Percentiles rank a stretch among this genome's conserved stretches.
phyloP scores from a whole-genome alignment of 2,113 vertebrate genomes.

The Crypturellus undulatus region DNA sequence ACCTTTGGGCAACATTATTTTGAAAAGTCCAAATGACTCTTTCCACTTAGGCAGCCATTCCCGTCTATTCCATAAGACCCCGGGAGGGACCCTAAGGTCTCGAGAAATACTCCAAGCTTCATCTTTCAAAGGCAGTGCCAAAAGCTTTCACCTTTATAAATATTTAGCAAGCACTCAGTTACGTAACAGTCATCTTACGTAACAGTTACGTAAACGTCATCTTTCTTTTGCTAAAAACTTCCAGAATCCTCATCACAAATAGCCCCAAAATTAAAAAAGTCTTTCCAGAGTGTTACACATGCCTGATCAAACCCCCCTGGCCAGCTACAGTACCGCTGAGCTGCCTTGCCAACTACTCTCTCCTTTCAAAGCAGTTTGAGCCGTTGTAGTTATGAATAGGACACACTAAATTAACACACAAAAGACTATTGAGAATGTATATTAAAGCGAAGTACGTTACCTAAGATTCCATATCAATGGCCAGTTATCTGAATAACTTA shows the following conservation, averaged over 20 bases:
- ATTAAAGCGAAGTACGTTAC: background rate
- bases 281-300: background rate
- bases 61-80: fast-evolving
- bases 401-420: background rate
- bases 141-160: background rate
- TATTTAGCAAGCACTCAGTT: background rate
- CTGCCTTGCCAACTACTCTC: background rate
- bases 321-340: too few relatives aligned
- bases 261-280: background rate
- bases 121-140: background rate
- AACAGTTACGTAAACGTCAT: background rate
- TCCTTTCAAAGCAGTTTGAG: fast-evolving
- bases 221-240: background rate
- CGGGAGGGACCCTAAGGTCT: background rate
- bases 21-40: background rate
- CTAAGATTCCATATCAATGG: background rate
- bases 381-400: background rate
- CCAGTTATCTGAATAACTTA: background rate
- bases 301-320: background rate
- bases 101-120: background rate
- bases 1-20: background rate
- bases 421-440: background rate
- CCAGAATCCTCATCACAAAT: background rate
- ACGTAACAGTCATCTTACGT: too few relatives aligned
- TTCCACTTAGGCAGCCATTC: background rate